Conservation (phyloP, 2,888 invertebrate species). For the Acronicta aceris region DNA sequence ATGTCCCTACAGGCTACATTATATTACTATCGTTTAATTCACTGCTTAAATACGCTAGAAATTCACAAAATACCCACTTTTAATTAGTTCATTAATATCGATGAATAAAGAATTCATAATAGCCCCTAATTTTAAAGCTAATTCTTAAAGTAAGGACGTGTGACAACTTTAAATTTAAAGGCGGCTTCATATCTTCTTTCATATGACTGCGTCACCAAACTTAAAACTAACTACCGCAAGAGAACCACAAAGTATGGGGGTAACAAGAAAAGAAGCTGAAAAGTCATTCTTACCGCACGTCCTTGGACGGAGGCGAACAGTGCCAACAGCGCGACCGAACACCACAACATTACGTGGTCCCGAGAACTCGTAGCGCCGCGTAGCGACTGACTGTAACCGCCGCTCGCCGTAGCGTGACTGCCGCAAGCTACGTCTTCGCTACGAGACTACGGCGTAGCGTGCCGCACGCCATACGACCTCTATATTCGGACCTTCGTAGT, state of each 20-base stretch:
- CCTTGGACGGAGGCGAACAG: conserved; percentile 83
- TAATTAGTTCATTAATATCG: no score
- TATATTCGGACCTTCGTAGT: conserved; percentile 67
- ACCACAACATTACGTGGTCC: conserved; percentile 81
- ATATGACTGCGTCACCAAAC: conserved; percentile 44
- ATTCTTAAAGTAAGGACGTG: neutral
- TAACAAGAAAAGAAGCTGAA: conserved; percentile 52
- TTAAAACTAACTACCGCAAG: conserved; percentile 52
- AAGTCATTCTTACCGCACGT: conserved; percentile 84
- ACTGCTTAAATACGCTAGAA: no score
- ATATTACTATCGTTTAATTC: no score
- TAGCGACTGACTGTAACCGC: conserved; percentile 73
- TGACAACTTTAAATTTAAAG: conserved; percentile 10
- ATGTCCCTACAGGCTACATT: no score
- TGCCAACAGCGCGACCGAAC: conserved; percentile 78
- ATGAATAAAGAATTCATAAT: neutral
- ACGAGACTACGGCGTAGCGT: conserved; percentile 59
- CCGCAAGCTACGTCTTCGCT: conserved; percentile 73
- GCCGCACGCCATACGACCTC: conserved; percentile 54
- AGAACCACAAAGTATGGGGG: conserved; percentile 28
- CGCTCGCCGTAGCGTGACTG: conserved; percentile 83
- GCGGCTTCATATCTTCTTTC: conserved; percentile 8
- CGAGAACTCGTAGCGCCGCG: conserved; percentile 69
- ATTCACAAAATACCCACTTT: no score
- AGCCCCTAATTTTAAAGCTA: neutral